Conservation (phyloP, 2,797 vertebrate species). For the Sebastes hopkinsi region DNA sequence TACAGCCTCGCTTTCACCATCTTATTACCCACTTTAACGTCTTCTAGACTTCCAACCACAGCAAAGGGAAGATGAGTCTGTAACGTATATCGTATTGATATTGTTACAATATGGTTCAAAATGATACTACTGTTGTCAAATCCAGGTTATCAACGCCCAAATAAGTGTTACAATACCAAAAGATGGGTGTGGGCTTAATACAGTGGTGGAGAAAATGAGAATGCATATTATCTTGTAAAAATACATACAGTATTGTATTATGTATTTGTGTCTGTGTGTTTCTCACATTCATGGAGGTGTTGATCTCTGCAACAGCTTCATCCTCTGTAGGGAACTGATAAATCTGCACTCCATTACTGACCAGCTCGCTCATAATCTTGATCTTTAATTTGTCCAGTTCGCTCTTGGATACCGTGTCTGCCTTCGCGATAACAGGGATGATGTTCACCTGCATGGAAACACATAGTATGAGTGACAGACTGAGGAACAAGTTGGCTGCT, state of each 20-base stretch:
- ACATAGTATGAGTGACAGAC: background rate
- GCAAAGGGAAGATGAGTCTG: conserved; percentile 96
- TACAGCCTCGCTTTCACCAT: conserved; percentile 95
- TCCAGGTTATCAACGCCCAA: background rate
- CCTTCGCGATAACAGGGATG: conserved; percentile 96
- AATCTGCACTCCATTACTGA: conserved; percentile 97
- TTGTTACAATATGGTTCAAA: background rate
- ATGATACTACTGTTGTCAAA: background rate
- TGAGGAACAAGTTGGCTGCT: background rate
- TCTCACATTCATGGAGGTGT: conserved; percentile 94
- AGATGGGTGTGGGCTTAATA: background rate
- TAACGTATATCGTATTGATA: conserved; percentile 7
- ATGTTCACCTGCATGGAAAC: conserved; percentile 89
- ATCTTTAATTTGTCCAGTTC: conserved; percentile 98
- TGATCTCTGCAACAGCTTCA: conserved; percentile 94
- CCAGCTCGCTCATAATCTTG: conserved; percentile 98
- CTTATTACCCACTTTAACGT: conserved; percentile 96
- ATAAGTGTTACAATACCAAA: background rate
- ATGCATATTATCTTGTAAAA: background rate
- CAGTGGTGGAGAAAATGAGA: background rate
- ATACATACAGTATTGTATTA: background rate
- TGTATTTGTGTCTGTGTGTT: background rate
- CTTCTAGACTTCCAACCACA: conserved; percentile 95
- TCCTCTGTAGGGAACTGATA: conserved; percentile 98
- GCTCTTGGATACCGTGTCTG: conserved; percentile 94